Conservation (phyloP, 2,888 invertebrate genomes). For the Meta bourneti region DNA sequence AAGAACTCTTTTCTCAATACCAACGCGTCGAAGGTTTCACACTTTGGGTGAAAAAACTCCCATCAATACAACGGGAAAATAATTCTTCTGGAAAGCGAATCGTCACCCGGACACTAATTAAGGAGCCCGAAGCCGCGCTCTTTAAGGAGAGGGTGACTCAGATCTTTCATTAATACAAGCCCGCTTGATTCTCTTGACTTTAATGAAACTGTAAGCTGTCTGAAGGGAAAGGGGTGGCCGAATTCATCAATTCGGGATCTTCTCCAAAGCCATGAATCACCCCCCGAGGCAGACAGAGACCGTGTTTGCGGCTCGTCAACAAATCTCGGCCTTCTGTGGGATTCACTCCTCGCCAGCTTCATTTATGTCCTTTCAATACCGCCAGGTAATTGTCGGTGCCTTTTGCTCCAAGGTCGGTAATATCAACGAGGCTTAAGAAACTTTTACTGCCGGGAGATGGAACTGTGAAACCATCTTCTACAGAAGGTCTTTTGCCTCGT, state of each 20-base stretch:
- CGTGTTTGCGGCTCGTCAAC: conserved; percentile 30
- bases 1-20: too few relatives aligned
- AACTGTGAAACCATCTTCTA: too few relatives aligned
- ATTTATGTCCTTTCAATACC: conserved; percentile 38
- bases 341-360: conserved; percentile 26
- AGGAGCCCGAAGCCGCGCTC: neutral
- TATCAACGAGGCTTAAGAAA: neutral
- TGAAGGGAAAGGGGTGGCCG: neutral
- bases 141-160: neutral
- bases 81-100: neutral
- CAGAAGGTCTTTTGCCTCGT: too few relatives aligned
- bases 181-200: conserved; percentile 43
- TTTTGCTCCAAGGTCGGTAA: neutral
- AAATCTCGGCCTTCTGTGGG: conserved; percentile 33
- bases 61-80: too few relatives aligned
- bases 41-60: too few relatives aligned
- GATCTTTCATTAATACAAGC: conserved; percentile 1
- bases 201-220: conserved; percentile 39
- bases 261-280: conserved; percentile 50
- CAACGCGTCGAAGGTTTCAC: too few relatives aligned
- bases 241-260: conserved; percentile 60
- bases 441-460: too few relatives aligned
- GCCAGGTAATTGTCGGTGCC: conserved; percentile 24
- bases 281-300: conserved; percentile 28
- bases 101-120: neutral